A percentile compares a stretch with the other conserved stretches of the same genome.
Conservation (phyloP, 1,140 invertebrate species). For the Drosophila ironensis region DNA sequence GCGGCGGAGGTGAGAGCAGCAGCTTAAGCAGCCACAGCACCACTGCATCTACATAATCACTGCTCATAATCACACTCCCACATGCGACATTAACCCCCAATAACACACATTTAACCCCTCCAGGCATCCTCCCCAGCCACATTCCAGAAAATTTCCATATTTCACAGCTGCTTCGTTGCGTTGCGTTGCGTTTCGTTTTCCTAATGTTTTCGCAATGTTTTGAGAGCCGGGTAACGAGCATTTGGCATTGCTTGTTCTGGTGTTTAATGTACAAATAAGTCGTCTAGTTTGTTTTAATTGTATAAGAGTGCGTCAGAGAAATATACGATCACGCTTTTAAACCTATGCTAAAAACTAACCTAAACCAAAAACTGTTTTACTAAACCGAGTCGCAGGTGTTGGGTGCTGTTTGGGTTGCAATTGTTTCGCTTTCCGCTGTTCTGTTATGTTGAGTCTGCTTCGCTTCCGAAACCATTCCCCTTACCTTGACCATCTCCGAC, state of each 20-base stretch:
- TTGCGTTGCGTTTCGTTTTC: background rate
- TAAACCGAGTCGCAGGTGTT: conserved; percentile 47
- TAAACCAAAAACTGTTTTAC: conserved; percentile 75
- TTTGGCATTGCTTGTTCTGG: conserved; percentile 10
- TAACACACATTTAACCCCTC: too few species aligned
- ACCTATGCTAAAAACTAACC: conserved; percentile 53
- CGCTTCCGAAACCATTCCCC: too few species aligned
- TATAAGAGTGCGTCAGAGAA: conserved; percentile 54
- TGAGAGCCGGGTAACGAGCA: background rate
- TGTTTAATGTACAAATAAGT: conserved; percentile 35
- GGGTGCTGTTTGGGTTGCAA: conserved; percentile 38
- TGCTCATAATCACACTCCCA: conserved; percentile 7
- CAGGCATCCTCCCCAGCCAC: background rate
- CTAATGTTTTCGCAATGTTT: background rate
- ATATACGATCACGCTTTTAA: conserved; percentile 64
- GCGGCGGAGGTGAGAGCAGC: conserved; percentile 63
- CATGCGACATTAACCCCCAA: conserved; percentile 9
- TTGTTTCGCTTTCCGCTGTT: conserved; percentile 25
- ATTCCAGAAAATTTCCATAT: background rate
- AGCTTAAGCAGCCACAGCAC: conserved; percentile 53
- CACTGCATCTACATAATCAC: conserved; percentile 39
- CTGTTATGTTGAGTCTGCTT: conserved; percentile 11
- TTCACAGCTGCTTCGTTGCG: conserved; percentile 9
- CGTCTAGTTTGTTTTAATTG: conserved; percentile 51
- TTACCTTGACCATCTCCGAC: too few species aligned